Base-by-base conservation (phyloP, 2,888 invertebrate genomes). In the Acleris emargana region DNA sequence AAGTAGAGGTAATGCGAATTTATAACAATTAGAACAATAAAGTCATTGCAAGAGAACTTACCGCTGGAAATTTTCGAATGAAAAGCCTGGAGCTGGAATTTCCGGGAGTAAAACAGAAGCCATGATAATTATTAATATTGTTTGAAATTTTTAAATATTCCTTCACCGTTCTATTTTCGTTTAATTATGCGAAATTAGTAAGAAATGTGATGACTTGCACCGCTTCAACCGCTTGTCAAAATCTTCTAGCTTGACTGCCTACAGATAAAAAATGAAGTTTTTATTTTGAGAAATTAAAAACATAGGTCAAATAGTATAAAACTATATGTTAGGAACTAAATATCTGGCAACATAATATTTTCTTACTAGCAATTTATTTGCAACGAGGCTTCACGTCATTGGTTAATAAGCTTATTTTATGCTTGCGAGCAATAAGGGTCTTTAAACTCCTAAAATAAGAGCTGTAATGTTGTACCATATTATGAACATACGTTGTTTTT, bases 31-130 rank as follows among this genome's bases (percentile, higher is more conserved):
- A 32, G 22, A 42, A 60, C 17, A 49, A 54, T 17, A 1, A 5
- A 13, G 38, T 38, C 38, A 1, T 32, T 47, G 11, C 22, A 67
- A 16, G 64, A 11, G 45, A n/a, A 71, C 78, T 78, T 93, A 97
- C 97, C 97, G 95, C 79, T 94, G 94, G 84, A 96, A 97, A 80
- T 97, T 96, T 75, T 96, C 97, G 77, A 97, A 97, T 60, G 96
- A 96, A 87, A 97, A 97, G 66, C 97, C 97, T 32, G 96, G 89
- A 38, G 92, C 83, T 28, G 95, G 94, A 77, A 95, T 88, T 86
- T 96, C 95, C 54, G 96, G 95, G 68, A 94, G 94, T 67, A 96
- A 87, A 74, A 95, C 93, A 62, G 95, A 94, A 76, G 95, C 93
- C 96, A 96, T 96, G 72, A 84, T 87, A 71, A 62, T 42, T 52